A percentile compares a stretch with the other conserved stretches of the same genome.
These are phyloP conservation scores for Sebastes nivosus DNA, from an alignment of 2,797 vertebrate species.

Conservation along the genomic window DNA sequence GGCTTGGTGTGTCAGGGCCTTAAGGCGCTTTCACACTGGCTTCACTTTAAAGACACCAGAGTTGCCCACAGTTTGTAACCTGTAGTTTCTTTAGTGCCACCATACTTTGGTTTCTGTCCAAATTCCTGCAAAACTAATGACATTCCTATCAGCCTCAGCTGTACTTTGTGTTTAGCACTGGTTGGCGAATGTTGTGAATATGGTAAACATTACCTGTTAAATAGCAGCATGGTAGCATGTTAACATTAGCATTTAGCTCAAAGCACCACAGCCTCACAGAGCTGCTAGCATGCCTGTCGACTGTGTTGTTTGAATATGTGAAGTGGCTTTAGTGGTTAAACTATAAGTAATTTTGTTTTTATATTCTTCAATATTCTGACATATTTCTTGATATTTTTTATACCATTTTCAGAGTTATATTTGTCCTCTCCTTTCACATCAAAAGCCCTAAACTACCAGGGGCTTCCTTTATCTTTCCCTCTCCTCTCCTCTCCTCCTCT, in stretches of 20 bases:
- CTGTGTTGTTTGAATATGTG: not conserved
- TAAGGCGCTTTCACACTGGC: too few relatives aligned
- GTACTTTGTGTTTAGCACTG: not conserved
- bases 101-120: too few relatives aligned
- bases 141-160: not conserved
- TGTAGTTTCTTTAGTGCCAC: not conserved
- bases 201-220: not conserved
- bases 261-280: not conserved
- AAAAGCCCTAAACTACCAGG: not conserved
- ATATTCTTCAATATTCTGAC: not conserved
- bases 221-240: not conserved
- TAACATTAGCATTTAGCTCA: not conserved
- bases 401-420: not conserved
- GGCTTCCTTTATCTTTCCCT: conserved; percentile 34
- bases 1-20: too few relatives aligned
- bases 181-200: not conserved
- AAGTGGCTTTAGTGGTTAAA: not conserved
- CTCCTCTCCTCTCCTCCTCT: conserved; percentile 37
- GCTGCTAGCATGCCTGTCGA: not conserved
- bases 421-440: not conserved
- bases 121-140: not conserved
- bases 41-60: too few relatives aligned
- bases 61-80: not conserved
- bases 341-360: not conserved
- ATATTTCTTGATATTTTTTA: not conserved